Conservation (phyloP, 2,888 invertebrate species). For the Zhengitettix transpicula region DNA sequence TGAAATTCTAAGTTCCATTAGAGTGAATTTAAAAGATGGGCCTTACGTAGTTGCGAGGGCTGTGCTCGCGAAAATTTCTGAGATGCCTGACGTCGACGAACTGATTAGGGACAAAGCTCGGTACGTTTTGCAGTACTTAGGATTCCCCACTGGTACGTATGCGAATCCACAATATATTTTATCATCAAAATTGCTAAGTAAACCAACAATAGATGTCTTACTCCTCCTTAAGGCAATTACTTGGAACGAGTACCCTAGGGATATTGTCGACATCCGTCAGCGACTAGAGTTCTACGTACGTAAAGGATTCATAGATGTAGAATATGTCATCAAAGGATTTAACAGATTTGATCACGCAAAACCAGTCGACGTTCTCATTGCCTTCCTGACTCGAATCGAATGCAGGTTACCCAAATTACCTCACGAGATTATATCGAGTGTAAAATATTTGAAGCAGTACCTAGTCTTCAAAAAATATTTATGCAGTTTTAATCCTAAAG, state of each 20-base stretch:
- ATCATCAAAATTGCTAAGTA: slow-evolving; percentile 10
- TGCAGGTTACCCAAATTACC: slow-evolving; percentile 12
- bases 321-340: slow-evolving; percentile 14
- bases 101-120: slow-evolving; percentile 5
- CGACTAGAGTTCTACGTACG: slow-evolving; percentile 5
- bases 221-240: slow-evolving; percentile 8
- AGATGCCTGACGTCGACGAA: slow-evolving; percentile 7
- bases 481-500: neutral
- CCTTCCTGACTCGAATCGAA: slow-evolving; percentile 11
- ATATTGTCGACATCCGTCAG: neutral
- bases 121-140: slow-evolving; percentile 2
- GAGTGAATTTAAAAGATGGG: neutral
- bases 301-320: slow-evolving; percentile 8
- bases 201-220: slow-evolving; percentile 10
- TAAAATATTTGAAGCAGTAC: neutral
- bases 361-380: slow-evolving; percentile 10
- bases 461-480: slow-evolving; percentile 1
- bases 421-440: neutral
- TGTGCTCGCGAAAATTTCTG: slow-evolving; percentile 7
- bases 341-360: slow-evolving; percentile 13
- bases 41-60: slow-evolving; percentile 9
- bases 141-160: neutral
- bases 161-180: neutral
- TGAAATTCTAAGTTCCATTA: neutral
- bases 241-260: neutral